Conservation (phyloP, 1,140 invertebrate genomes). For the Olivierus martensii region DNA sequence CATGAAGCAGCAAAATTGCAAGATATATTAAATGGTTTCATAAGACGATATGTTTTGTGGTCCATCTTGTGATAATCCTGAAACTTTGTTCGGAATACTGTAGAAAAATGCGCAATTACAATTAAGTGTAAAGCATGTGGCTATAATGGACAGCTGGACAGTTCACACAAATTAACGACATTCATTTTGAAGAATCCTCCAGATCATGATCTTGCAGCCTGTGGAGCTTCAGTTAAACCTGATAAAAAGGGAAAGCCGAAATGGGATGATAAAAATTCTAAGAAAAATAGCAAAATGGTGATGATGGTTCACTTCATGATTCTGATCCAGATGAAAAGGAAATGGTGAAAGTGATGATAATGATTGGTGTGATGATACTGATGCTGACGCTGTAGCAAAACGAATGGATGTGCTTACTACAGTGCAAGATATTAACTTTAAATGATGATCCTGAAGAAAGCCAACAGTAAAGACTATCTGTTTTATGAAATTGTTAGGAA, state of each 20-base stretch:
- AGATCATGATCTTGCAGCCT: conserved; percentile 32
- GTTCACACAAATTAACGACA: conserved; percentile 92
- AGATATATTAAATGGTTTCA: conserved; percentile 92
- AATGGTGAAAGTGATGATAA: too few species aligned
- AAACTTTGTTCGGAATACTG: conserved; percentile 64
- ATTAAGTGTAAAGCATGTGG: conserved; percentile 98
- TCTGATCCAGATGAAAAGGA: conserved; percentile 17
- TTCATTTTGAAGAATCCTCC: conserved; percentile 98
- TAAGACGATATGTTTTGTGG: conserved; percentile 95
- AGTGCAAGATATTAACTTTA: conserved; percentile 85
- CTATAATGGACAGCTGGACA: conserved; percentile 76
- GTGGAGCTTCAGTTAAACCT: conserved; percentile 10
- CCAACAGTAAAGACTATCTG: conserved; percentile 86
- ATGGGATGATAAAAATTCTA: conserved; percentile 18
- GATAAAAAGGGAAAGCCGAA: conserved; percentile 19
- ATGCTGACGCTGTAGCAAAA: conserved; percentile 72
- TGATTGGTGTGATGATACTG: conserved; percentile 86
- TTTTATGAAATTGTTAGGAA: conserved; percentile 79
- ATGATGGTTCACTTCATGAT: conserved; percentile 18
- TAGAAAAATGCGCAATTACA: conserved; percentile 75
- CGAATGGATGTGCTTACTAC: conserved; percentile 65
- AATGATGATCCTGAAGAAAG: conserved; percentile 93
- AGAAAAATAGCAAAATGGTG: conserved; percentile 20
- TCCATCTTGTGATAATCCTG: conserved; percentile 95
- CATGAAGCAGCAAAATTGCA: conserved; percentile 95